Base-by-base conservation (phyloP, 2,797 vertebrate species). In the Cryptoblepharus egeriae region DNA sequence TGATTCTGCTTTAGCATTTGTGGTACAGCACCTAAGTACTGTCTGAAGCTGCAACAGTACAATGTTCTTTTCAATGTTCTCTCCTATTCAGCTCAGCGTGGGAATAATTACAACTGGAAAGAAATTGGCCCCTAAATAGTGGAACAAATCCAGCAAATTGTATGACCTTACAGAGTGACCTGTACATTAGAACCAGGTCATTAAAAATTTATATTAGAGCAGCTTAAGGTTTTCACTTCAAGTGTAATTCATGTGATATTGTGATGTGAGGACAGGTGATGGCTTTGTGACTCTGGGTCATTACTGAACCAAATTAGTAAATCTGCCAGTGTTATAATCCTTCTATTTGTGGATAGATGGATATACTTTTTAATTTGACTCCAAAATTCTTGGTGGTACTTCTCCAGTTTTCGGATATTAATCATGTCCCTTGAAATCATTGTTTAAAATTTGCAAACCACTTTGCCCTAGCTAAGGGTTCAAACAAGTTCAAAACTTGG, bases 241-340 rank as follows among this genome's bases (percentile, higher is more conserved):
- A 85, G 30, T 73, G 60, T 93, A 89, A 90, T 92, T 93, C 80
- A 79, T 81, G 80, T 80, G 76, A 87, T 80, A 80, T 67, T 52
- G 22, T 64, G 58, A 30, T 75, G 39, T n/a, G n/a, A n/a, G n/a
- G 83, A 63, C 83, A 82, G 80, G 80, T 82, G 74, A 84, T 75
- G 58, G 61, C 73, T 85, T 91, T 86, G 80, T 87, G 32, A 73
- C 32, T 78, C 85, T 72, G 75, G 57, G 80, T 81, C 77, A 85
- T 86, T 90, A 77, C 49, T 16, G 77, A 74, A 88, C 74, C 82
- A 89, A 80, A 75, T 75, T 84, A 87, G 82, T 81, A 79, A 89
- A 68, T 93, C 90, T 88, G 81, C 83, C 83, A 82, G 6, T 35
- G 45, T 22, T 84, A 42, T 92, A 94, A 91, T 90, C 87, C 85